Base-by-base conservation (phyloP, 2,113 vertebrate genomes). In the Pollimyrus isidori region DNA sequence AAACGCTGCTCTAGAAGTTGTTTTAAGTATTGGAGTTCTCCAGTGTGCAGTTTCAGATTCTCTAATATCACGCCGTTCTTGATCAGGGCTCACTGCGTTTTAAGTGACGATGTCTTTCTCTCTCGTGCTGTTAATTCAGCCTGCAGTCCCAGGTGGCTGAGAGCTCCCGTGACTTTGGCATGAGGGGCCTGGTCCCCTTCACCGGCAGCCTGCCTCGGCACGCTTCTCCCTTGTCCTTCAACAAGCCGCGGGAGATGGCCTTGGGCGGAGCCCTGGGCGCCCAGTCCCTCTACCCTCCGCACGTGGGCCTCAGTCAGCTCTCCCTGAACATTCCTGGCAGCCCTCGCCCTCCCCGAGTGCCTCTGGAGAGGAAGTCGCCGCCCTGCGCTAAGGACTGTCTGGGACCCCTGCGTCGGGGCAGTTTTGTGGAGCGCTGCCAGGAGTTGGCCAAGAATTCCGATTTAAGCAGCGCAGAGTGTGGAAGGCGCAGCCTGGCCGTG, bases 401-500 rank as follows among this genome's bases (percentile, higher is more conserved):
- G 19, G 93, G 9, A 2, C 58, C 91, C 0, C 87, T 93, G 0
- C 94, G 94, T 0, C 91, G 95, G 62, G 97, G 97, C 23, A 97
- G 95, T 92, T 97, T 98, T 0, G 97, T 97, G 52, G 97, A 98
- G 91, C 96, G 97, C 50, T 98, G 97, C 90, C 97, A 98, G 91
- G 97, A 97, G 89, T 94, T 96, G 10, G 97, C 96, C 1, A 96
- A 96, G 39, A 93, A 91, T 39, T 94, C 95, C 0, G 96, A 96
- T 52, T 89, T 85, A 0, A 88, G 83, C 0, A 89, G 3, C 0
- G 88, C 89, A 0, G 95, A 95, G 1, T 91, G 90, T 1, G 4
- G 49, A 0, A 92, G 95, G 30, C 92, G 95, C 35, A 93, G 94
- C 89, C 84, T 95, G 82, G 94, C 94, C 0, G 92, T 90, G 26